Evolutionary conservation across 1,140 invertebrate genomes (phyloP), one percentile per base, ranked within the genome.

Genomic region (Drosophila nikananu): DNA sequence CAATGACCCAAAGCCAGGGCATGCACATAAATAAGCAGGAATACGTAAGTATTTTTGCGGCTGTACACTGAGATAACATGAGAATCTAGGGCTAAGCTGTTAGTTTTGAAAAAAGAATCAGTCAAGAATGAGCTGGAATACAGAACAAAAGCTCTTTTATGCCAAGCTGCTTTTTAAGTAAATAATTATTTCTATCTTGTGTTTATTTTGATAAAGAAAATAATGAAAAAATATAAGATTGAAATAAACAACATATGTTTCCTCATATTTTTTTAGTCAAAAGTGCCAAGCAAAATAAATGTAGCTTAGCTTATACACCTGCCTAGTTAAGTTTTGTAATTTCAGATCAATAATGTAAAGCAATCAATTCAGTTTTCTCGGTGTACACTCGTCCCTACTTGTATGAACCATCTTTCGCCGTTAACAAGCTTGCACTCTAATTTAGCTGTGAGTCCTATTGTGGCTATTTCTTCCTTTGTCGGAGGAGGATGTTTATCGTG

Each of bases 401-500:
- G 71, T 61, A 80, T 89, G 80, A 83, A 68, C 61, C 79, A 84
- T 86, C 70, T 84, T 64, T 75, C 39, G 70, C 44, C 74, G 78
- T 89, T 90, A 90, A 89, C 84, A 89, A 81, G 81, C 84, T 84
- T 90, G 78, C 84, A 89, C 81, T 89, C 83, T 83, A 89, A 89
- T 89, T 84, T 89, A 72, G 66, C 54, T 6, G 68, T 55, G 44
- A 60, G 77, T 78, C 54, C 65, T 55, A 51, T 70, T 74, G 54
- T 81, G 44, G 64, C 64, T 35, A 68, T 48, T 71, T 39, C 74
- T 71, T 44, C 54, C 62, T 25, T 49, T 65, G 66, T 30, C 57
- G 60, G 65, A 64, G 62, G 41, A 66, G 64, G 81, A 79, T 81
- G 79, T 48, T 77, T 90, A 90, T 90, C 86, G 54, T 57, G 32